A percentile compares a stretch with the other conserved stretches of the same genome.
phyloP scores from a whole-genome alignment of 2,113 vertebrate genomes.

The Myrmecophaga tridactyla region DNA sequence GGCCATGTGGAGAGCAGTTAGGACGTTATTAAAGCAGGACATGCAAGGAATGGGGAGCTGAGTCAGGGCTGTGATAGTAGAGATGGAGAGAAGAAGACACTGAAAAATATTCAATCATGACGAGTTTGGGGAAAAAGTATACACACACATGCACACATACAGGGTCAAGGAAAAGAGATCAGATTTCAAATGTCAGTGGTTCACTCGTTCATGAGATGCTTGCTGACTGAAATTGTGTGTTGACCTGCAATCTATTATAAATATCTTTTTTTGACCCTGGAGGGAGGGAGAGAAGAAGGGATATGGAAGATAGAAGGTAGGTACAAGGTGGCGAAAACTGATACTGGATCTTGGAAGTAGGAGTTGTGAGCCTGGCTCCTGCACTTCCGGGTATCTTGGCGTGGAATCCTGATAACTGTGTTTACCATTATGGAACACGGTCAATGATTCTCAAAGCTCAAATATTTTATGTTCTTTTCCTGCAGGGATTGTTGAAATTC shows the following conservation, averaged over 20 bases:
- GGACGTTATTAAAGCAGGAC: not conserved
- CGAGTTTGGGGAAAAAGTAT: not conserved
- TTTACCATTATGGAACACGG: not conserved
- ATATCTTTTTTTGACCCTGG: not conserved
- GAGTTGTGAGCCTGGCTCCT: not conserved
- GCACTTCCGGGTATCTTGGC: fast-evolving
- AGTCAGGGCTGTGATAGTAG: not conserved
- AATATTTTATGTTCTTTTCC: constrained; percentile 53
- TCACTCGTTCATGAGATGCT: not conserved
- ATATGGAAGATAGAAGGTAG: not conserved
- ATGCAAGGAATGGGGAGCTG: not conserved
- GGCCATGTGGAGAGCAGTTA: not conserved
- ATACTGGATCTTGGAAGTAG: not conserved
- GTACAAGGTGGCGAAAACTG: not conserved
- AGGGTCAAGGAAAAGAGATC: not conserved
- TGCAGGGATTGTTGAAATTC: constrained; percentile 89
- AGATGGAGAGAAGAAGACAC: not conserved
- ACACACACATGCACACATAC: not conserved
- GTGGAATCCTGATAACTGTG: not conserved
- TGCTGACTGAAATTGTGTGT: not conserved
- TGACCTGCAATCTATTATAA: not conserved
- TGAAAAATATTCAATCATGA: not conserved
- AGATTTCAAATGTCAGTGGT: not conserved
- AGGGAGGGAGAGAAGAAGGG: not conserved
- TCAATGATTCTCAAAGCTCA: not conserved